Conservation (phyloP, 2,888 invertebrate genomes). For the Myathropa florea region DNA sequence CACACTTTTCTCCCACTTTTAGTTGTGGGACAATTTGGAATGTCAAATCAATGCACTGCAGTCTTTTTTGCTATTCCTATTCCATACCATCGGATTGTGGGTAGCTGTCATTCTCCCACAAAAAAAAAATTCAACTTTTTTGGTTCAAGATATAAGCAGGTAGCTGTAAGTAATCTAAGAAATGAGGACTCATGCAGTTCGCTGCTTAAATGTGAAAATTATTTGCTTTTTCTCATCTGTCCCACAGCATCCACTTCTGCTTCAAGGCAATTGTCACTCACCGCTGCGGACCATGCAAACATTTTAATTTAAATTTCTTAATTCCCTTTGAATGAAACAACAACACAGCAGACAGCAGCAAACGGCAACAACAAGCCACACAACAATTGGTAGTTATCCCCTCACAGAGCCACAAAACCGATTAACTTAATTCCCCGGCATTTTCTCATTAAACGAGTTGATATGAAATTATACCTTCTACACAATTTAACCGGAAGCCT, state of each 20-base stretch:
- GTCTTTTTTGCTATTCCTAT: too few relatives aligned
- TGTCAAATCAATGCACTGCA: too few relatives aligned
- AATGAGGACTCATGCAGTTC: not conserved
- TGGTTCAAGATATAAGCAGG: too few relatives aligned
- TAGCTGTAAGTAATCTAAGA: not conserved
- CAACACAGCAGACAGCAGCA: not conserved
- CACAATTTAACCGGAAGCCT: slow-evolving; percentile 78
- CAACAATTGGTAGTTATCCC: slow-evolving; percentile 64
- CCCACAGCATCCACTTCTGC: not conserved
- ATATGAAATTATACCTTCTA: slow-evolving; percentile 73
- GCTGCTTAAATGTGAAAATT: not conserved
- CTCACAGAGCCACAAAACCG: slow-evolving; percentile 63
- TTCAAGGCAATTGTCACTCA: not conserved
- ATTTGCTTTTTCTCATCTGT: too few relatives aligned
- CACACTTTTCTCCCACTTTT: too few relatives aligned
- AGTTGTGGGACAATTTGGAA: too few relatives aligned
- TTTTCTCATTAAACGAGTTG: slow-evolving; percentile 70
- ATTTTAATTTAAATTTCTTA: not conserved
- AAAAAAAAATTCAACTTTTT: too few relatives aligned
- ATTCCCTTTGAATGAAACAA: not conserved
- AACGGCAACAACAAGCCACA: slow-evolving; percentile 21
- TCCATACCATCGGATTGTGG: too few relatives aligned
- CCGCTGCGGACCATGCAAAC: not conserved
- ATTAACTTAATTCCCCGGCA: slow-evolving; percentile 71
- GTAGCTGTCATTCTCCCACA: too few relatives aligned